A percentile compares a stretch with the other conserved stretches of the same genome.
Evolutionary conservation across 2,797 vertebrate species (phyloP).

Genomic region (Ambastaia sidthimunki): DNA sequence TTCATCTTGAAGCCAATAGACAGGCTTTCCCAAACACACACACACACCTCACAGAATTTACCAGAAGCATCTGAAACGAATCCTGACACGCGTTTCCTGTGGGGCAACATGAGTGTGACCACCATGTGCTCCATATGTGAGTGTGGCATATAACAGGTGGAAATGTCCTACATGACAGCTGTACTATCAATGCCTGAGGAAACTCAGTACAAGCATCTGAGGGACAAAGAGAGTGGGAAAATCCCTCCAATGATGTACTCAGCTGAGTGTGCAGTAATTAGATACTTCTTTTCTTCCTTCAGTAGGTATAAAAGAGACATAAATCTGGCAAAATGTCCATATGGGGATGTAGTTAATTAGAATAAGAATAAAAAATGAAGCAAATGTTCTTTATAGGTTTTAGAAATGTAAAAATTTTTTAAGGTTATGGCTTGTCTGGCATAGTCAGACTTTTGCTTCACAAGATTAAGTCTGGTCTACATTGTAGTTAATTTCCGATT

Average conservation of each 20-base stretch:
- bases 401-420: too few species aligned
- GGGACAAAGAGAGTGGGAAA: not conserved
- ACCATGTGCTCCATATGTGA: constrained; percentile 55
- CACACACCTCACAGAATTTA: not conserved
- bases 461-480: too few species aligned
- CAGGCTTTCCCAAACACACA: not conserved
- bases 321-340: too few species aligned
- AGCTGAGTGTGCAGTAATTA: constrained; percentile 15
- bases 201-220: constrained; percentile 62
- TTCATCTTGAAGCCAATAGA: not conserved
- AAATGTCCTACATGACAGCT: constrained; percentile 64
- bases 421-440: too few species aligned
- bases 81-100: constrained; percentile 33
- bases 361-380: too few species aligned
- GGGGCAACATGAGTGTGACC: constrained; percentile 55
- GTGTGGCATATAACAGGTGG: constrained; percentile 61
- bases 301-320: too few species aligned
- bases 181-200: constrained; percentile 62
- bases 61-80: constrained; percentile 5
- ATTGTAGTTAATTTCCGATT: too few species aligned
- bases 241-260: constrained; percentile 30
- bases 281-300: not conserved
- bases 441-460: too few species aligned
- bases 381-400: too few species aligned
- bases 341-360: too few species aligned